Percentiles rank a stretch among this genome's conserved stretches.
phyloP scores from a whole-genome alignment of 2,113 vertebrate species.

The Microtus pennsylvanicus region DNA sequence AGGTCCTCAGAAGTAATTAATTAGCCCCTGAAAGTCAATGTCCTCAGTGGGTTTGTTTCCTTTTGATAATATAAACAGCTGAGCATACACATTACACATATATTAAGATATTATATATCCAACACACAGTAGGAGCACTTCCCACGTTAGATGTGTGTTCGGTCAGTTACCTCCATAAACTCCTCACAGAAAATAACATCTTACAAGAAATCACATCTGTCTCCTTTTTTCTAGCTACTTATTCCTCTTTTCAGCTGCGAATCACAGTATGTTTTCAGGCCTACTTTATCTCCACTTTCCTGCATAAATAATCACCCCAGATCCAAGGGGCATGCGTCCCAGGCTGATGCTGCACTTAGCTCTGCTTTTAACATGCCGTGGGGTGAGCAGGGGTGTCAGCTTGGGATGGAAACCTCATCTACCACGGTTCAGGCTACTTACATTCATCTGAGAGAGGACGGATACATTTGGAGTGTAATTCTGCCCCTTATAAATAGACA shows the following conservation, averaged over 20 bases:
- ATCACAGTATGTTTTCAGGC: not conserved
- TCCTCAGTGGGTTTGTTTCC: not conserved
- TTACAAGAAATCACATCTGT: constrained; percentile 32
- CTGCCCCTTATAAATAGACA: constrained; percentile 85
- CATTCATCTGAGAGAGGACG: constrained; percentile 69
- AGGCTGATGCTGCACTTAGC: constrained; percentile 58
- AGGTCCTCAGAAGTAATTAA: not conserved
- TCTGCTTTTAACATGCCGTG: constrained; percentile 45
- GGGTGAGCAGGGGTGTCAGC: not conserved
- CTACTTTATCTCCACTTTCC: constrained; percentile 46
- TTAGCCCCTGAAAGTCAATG: not conserved
- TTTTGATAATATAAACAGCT: not conserved
- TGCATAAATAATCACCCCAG: constrained; percentile 50
- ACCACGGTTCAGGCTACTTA: constrained; percentile 76
- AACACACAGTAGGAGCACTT: not conserved
- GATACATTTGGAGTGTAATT: constrained; percentile 79
- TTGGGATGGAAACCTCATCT: constrained; percentile 66
- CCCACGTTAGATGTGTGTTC: not conserved
- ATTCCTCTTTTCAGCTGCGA: constrained; percentile 32
- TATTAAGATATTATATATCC: not conserved
- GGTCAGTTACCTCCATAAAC: not conserved
- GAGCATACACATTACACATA: not conserved
- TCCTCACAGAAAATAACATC: not conserved
- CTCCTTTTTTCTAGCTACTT: not conserved
- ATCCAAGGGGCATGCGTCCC: constrained; percentile 33